These are phyloP conservation scores for Acromyrmex heyeri DNA, from an alignment of 1,140 invertebrate genomes.

Conservation along the genomic window DNA sequence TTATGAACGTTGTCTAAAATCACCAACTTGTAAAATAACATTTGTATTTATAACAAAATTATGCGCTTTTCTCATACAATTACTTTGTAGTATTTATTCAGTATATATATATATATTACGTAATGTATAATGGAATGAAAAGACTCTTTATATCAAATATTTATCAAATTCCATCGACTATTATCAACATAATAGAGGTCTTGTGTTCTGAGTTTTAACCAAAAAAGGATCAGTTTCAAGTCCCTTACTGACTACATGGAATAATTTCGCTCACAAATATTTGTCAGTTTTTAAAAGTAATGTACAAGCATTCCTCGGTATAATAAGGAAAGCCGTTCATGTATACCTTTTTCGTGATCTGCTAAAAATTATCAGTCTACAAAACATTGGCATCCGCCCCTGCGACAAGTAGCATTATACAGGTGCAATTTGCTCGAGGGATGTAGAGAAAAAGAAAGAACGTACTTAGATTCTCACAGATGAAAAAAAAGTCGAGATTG, in stretches of 20 bases:
- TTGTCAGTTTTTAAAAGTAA: not conserved
- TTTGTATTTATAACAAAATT: not conserved
- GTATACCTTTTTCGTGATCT: not conserved
- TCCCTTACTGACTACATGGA: not conserved
- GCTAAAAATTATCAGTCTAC: not conserved
- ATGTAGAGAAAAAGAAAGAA: constrained; percentile 1
- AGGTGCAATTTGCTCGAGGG: constrained; percentile 44
- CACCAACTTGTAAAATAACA: not conserved
- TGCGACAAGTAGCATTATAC: not conserved
- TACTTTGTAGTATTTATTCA: constrained; percentile 5
- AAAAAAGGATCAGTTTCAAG: not conserved
- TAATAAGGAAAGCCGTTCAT: not conserved
- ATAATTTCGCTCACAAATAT: constrained; percentile 16
- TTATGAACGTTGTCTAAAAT: not conserved
- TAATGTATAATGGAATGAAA: not conserved
- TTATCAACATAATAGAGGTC: constrained; percentile 1
- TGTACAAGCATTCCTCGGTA: not conserved
- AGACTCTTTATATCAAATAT: too few relatives aligned
- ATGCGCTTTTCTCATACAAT: not conserved
- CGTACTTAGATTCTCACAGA: not conserved
- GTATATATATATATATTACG: constrained; percentile 9
- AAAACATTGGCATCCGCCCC: constrained; percentile 1
- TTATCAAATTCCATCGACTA: constrained; percentile 3
- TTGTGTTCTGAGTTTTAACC: not conserved
- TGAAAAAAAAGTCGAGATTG: not conserved